Conservation (phyloP, 2,113 vertebrate species). For the Carlito syrichta region DNA sequence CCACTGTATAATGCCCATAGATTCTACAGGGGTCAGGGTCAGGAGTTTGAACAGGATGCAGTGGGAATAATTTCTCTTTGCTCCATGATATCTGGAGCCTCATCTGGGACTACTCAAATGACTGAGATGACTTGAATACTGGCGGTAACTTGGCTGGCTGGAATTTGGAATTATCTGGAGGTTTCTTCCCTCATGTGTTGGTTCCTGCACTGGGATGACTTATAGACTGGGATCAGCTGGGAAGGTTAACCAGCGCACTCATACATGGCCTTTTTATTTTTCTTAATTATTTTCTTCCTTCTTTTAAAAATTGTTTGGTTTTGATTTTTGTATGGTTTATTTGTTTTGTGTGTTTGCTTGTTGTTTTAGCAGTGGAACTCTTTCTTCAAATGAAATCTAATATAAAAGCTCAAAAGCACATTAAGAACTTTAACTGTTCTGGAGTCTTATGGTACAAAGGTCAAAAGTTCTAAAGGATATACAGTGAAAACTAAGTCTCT, state of each 20-base stretch:
- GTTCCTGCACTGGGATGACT: neutral
- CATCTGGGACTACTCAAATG: neutral
- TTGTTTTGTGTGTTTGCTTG: neutral
- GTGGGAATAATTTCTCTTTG: neutral
- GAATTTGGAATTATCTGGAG: neutral
- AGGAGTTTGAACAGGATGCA: neutral
- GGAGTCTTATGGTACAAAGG: neutral
- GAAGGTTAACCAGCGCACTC: too few species aligned
- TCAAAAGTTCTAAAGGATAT: neutral
- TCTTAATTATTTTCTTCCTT: neutral
- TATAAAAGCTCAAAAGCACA: neutral
- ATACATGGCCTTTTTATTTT: neutral
- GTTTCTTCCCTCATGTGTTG: neutral
- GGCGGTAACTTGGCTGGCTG: neutral
- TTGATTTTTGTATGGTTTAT: neutral
- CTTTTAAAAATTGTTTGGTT: neutral
- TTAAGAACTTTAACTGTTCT: neutral
- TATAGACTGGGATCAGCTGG: neutral
- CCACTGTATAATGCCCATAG: neutral
- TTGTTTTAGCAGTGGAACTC: neutral
- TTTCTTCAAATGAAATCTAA: neutral
- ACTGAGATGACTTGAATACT: neutral
- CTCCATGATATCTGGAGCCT: neutral
- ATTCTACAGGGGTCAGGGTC: neutral
- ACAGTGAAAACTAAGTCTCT: neutral